A percentile compares a stretch with the other conserved stretches of the same genome.
phyloP scores from a whole-genome alignment of 1,140 invertebrate species.

The Seison nebaliae region DNA sequence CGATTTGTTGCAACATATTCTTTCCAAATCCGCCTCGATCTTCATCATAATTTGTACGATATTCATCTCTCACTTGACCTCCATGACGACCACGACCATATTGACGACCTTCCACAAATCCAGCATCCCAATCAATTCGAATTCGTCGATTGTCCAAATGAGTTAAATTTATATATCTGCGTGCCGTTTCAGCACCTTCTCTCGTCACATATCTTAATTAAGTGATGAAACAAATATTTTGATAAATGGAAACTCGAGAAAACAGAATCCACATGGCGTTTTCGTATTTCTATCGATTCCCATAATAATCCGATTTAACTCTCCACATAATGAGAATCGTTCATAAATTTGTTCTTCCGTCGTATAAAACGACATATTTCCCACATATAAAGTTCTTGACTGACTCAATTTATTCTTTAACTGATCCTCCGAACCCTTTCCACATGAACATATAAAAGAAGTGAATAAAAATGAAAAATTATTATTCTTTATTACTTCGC shows the following conservation, averaged over 20 bases:
- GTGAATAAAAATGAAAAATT: not conserved
- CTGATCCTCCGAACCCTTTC: conserved; percentile 58
- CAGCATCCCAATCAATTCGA: conserved; percentile 92
- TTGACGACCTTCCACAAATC: conserved; percentile 87
- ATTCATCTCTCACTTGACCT: conserved; percentile 91
- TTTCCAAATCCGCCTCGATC: conserved; percentile 79
- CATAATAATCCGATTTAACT: conserved; percentile 83
- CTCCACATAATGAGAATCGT: conserved; percentile 75
- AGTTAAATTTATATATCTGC: conserved; percentile 87
- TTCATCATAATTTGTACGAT: conserved; percentile 77
- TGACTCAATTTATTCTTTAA: conserved; percentile 51
- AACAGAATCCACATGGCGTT: conserved; percentile 97
- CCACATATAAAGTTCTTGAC: conserved; percentile 68
- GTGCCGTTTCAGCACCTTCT: conserved; percentile 62
- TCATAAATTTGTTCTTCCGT: conserved; percentile 97
- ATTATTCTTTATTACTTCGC: not conserved
- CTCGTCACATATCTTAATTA: conserved; percentile 61
- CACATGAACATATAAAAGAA: not conserved
- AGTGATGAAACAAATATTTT: conserved; percentile 18
- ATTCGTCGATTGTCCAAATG: conserved; percentile 83
- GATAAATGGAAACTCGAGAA: conserved; percentile 54
- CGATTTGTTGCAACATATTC: too few relatives aligned
- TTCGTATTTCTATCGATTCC: conserved; percentile 89
- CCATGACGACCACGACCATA: conserved; percentile 91
- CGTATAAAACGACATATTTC: conserved; percentile 91